Evolutionary conservation across 1,140 invertebrate genomes (phyloP).

Genomic region (Phortica variegata): DNA sequence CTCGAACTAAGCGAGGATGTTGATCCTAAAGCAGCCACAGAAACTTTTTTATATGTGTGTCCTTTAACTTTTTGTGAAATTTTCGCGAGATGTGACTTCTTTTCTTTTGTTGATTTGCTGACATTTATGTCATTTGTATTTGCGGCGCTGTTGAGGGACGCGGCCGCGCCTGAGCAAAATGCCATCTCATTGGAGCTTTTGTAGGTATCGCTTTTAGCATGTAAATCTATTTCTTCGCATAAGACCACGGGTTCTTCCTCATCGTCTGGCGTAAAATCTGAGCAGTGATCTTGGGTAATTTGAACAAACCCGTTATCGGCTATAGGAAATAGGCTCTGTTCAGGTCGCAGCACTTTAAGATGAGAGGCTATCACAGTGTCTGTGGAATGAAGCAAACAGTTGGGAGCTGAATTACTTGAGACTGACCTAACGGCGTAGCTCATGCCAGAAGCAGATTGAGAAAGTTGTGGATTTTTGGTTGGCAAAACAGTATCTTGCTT

Average conservation of each 20-base stretch:
- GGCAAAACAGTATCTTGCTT: conserved; percentile 3
- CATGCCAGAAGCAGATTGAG: no score
- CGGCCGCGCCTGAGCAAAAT: neutral
- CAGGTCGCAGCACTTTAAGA: conserved; percentile 7
- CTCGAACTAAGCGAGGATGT: conserved; percentile 39
- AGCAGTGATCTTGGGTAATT: conserved; percentile 53
- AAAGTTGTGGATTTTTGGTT: no score
- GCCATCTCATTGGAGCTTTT: neutral
- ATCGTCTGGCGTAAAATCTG: conserved; percentile 52
- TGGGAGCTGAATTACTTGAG: no score
- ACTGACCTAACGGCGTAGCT: no score
- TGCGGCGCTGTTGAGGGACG: conserved; percentile 1
- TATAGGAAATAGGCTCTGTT: conserved; percentile 37
- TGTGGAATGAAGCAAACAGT: neutral
- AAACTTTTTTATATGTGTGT: conserved; percentile 42
- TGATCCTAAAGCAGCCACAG: conserved; percentile 32
- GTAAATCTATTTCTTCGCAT: conserved; percentile 34
- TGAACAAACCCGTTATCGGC: conserved; percentile 56
- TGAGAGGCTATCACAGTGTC: conserved; percentile 14
- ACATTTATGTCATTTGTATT: neutral
- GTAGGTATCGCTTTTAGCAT: conserved; percentile 13
- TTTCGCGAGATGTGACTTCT: conserved; percentile 48
- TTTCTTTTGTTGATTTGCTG: conserved; percentile 45
- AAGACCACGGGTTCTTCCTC: conserved; percentile 56
- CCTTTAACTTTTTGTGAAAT: conserved; percentile 53